Base-by-base conservation (phyloP, 1,140 invertebrate species). In the Olivierus martensii region DNA sequence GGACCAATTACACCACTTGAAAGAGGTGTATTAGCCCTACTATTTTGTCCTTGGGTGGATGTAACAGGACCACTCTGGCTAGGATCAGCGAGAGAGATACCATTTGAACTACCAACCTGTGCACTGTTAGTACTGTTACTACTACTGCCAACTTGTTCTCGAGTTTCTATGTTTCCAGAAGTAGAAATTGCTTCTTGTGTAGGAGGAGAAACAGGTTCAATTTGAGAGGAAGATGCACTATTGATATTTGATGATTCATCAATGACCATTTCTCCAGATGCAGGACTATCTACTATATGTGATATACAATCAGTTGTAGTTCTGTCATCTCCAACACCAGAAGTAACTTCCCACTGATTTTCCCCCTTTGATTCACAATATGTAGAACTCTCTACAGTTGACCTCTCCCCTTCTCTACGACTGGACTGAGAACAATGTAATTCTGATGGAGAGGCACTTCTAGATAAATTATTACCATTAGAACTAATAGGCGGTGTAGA, bases 261-360 rank as follows among this genome's bases (percentile, higher is more conserved):
- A 6, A 77, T 76, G 3, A 78, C 73, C 73, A 77, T 75, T 6
- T 79, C 77, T 1, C 74, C 72, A 56, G 65, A 66, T 28, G 63
- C 64, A 7, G 79, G 70, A 67, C 72, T 73, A 59, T 77, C 73
- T 52, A 58, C 58, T 11, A 49, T 17, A 12, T 51, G 42, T 3
- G 36, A 46, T 7, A 14, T 19, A n/a, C 11, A 14, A 18, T 39
- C 15, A 19, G n/a, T 34, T 43, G 39, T 52, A 39, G 11, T 59
- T 54, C 42, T 45, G n/a, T 21, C 36, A 14, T 51, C 47, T 17
- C 14, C 22, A 14, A 58, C 52, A 4, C 36, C 47, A 15, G 53
- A 58, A 22, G 41, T 47, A 11, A 55, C 56, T 49, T 56, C 45
- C 43, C 49, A 45, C n/a, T 42, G 51, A 14, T 39, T 9, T 42